Conservation (phyloP, 2,888 invertebrate species). For the Seira musarum region DNA sequence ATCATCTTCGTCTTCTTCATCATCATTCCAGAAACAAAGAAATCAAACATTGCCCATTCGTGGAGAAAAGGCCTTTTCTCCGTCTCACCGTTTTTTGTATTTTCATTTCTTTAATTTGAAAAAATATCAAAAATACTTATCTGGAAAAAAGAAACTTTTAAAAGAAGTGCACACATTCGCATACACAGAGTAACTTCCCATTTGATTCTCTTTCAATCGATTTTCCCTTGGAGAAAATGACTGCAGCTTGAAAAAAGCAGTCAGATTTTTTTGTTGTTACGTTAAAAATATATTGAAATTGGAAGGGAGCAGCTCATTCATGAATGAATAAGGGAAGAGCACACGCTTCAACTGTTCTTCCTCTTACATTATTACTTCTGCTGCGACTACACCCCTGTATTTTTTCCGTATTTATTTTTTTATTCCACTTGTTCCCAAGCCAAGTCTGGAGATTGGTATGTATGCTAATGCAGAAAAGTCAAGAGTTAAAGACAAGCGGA, state of each 20-base stretch:
- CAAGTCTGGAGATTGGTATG: background rate
- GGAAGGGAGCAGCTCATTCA: conserved; percentile 10
- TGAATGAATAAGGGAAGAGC: background rate
- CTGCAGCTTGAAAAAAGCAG: background rate
- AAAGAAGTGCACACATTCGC: background rate
- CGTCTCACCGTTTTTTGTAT: background rate
- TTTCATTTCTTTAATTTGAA: background rate
- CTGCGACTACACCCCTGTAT: background rate
- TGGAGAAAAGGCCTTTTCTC: background rate
- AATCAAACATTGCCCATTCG: background rate
- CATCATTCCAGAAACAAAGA: background rate
- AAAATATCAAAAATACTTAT: background rate
- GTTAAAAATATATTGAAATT: background rate
- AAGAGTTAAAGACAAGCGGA: background rate
- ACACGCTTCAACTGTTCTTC: conserved; percentile 7
- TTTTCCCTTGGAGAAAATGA: too few relatives aligned
- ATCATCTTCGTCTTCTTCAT: background rate
- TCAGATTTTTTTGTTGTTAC: background rate
- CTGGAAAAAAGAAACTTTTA: background rate
- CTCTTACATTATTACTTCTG: conserved; percentile 10
- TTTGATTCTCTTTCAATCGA: too few relatives aligned
- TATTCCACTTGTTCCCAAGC: background rate
- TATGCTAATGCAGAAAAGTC: background rate
- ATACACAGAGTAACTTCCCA: too few relatives aligned
- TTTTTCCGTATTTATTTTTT: background rate